A percentile compares a stretch with the other conserved stretches of the same genome.
phyloP scores from a whole-genome alignment of 2,797 vertebrate species.

The Takifugu ocellatus region DNA sequence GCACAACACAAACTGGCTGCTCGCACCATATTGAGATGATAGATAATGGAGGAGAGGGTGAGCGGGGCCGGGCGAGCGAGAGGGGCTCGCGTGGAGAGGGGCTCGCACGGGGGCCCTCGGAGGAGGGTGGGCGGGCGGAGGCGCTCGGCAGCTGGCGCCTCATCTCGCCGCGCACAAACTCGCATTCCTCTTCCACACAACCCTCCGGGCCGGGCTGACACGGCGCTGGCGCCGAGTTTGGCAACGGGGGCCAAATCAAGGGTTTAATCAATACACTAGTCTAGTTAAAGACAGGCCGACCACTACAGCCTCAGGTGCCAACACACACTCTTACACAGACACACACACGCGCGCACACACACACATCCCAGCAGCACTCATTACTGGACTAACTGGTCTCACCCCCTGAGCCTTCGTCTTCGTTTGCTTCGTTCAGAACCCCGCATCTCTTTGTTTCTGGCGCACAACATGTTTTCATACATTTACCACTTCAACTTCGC shows the following conservation, averaged over 20 bases:
- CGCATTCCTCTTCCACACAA: constrained; percentile 50
- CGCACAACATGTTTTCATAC: constrained; percentile 20
- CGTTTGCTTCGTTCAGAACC: constrained; percentile 36
- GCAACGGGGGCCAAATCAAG: constrained; percentile 86
- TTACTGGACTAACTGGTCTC: constrained; percentile 57
- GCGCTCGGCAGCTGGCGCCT: constrained; percentile 97
- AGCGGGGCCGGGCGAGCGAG: constrained; percentile 76
- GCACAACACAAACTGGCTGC: constrained; percentile 99
- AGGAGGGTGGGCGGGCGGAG: constrained; percentile 86
- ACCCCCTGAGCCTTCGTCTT: constrained; percentile 44
- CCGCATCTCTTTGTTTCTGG: constrained; percentile 21
- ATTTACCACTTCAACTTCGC: constrained; percentile 18
- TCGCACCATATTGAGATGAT: constrained; percentile 99
- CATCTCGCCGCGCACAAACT: constrained; percentile 68
- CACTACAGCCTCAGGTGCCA: constrained; percentile 71
- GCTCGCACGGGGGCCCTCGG: constrained; percentile 83
- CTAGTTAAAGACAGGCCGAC: constrained; percentile 90
- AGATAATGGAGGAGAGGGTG: constrained; percentile 86
- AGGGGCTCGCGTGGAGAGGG: constrained; percentile 76
- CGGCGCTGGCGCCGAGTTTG: constrained; percentile 56
- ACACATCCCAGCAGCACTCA: constrained; percentile 54
- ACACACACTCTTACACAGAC: neutral
- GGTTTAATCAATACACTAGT: constrained; percentile 98
- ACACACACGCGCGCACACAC: constrained; percentile 49
- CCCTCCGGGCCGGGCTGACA: constrained; percentile 59